These are phyloP conservation scores for Rosalia funebris DNA, from an alignment of 2,888 invertebrate species.

Conservation along the genomic window DNA sequence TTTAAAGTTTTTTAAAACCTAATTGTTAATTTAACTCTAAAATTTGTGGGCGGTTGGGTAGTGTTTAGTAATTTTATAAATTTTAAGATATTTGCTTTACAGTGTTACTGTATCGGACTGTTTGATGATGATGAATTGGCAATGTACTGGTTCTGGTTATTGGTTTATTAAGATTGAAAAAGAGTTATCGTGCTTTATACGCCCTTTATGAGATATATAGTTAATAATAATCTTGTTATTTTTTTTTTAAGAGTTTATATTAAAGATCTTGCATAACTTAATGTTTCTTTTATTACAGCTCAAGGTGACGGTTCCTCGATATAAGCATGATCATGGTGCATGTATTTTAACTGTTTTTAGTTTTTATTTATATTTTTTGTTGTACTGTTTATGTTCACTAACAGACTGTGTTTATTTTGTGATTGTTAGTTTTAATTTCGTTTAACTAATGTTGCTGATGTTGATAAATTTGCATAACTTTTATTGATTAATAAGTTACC, in stretches of 20 bases:
- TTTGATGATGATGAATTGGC: constrained; percentile 43
- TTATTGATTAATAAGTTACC: constrained; percentile 30
- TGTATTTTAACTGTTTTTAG: constrained; percentile 37
- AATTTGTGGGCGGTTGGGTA: constrained; percentile 47
- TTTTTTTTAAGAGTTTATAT: constrained; percentile 34
- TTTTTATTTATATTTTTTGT: constrained; percentile 33
- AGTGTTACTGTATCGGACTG: constrained; percentile 46
- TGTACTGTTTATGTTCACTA: constrained; percentile 30
- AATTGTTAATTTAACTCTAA: constrained; percentile 51
- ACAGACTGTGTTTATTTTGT: constrained; percentile 30
- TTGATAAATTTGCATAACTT: constrained; percentile 27
- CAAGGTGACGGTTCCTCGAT: constrained; percentile 41
- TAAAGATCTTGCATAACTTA: constrained; percentile 42
- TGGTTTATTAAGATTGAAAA: constrained; percentile 28
- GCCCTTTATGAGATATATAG: constrained; percentile 12
- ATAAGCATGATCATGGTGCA: constrained; percentile 35
- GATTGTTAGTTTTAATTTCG: constrained; percentile 27
- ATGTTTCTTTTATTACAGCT: constrained; percentile 41
- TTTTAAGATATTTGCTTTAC: constrained; percentile 45
- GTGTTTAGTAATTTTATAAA: constrained; percentile 47
- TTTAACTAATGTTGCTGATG: constrained; percentile 17
- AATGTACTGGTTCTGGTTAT: constrained; percentile 45
- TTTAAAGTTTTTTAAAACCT: constrained; percentile 51
- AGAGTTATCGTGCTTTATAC: constrained; percentile 12
- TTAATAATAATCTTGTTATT: constrained; percentile 31